Conservation (phyloP, 2,888 invertebrate species). For the Apocheima hispidaria region DNA sequence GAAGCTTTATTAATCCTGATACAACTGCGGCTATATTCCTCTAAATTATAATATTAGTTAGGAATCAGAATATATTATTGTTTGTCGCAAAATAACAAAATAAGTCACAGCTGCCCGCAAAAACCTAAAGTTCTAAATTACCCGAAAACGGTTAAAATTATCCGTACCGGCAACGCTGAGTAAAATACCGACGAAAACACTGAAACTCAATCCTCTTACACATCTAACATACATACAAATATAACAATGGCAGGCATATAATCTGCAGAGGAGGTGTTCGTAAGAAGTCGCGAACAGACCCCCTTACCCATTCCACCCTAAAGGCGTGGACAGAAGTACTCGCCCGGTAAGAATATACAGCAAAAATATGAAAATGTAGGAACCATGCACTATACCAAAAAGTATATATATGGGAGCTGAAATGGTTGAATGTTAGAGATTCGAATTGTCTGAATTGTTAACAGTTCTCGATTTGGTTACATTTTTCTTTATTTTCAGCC, state of each 20-base stretch:
- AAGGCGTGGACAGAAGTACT: slow-evolving; percentile 27
- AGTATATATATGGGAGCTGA: background rate
- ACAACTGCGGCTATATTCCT: too few relatives aligned
- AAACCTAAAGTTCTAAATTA: slow-evolving; percentile 1
- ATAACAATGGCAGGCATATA: slow-evolving; percentile 35
- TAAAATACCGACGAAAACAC: slow-evolving; percentile 14
- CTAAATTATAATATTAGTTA: too few relatives aligned
- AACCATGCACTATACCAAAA: background rate
- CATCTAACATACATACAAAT: slow-evolving; percentile 19
- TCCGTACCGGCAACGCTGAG: too few relatives aligned
- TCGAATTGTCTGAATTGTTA: background rate
- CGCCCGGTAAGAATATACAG: slow-evolving; percentile 21
- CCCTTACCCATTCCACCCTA: background rate
- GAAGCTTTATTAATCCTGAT: too few relatives aligned
- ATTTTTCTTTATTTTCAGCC: too few relatives aligned
- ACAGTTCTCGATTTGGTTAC: too few relatives aligned
- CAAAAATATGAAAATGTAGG: slow-evolving; percentile 26
- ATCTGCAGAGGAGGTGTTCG: slow-evolving; percentile 30
- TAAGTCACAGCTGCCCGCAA: too few relatives aligned
- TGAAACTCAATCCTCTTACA: slow-evolving; percentile 28
- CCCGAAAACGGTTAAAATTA: background rate
- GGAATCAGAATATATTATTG: too few relatives aligned
- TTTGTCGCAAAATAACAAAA: too few relatives aligned
- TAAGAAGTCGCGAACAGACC: slow-evolving; percentile 28
- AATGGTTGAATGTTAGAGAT: background rate